Base-by-base conservation (phyloP, 2,888 invertebrate species). In the Scaptodrosophila latifasciaeformis region DNA sequence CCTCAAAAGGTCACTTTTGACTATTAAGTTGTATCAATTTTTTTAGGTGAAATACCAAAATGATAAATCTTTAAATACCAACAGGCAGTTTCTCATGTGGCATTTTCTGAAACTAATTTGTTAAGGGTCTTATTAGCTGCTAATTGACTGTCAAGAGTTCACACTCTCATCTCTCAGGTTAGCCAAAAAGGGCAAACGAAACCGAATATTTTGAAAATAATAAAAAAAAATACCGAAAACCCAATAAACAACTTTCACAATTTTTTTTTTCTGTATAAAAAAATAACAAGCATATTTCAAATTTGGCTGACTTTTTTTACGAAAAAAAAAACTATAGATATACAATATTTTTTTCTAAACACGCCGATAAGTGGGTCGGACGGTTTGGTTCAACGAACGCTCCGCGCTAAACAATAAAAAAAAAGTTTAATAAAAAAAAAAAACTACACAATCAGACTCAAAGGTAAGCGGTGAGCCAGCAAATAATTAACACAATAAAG, bases 401-500 rank as follows among this genome's bases (percentile, higher is more conserved):
- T 12, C 15, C 4, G 17, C 37, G 24, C 35, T n/a, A 47, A 35
- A 48, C 13, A 19, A 52, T 37, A 40, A 46, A 47, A 52, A 44
- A 55, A 59, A 45, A 48, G 34, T 35, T 40, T 31, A 55, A 45
- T 9, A 49, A 49, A 30, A 51, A 39, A 54, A 54, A 52, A 64
- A 48, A 49, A 52, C 51, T 39, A 44, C 47, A 56, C 17, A 42
- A 19, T 42, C 9, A 44, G 37, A 54, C 12, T 21, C 15, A 40
- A 13, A 12, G 9, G 19, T 13, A 52, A 59, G 50, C 48, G 52
- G 56, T 51, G 34, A 52, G 43, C 46, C 40, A 54, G 57, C 54
- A 65, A 44, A 66, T 66, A 66, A 66, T 66, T 62, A 66, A 66
- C 62, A 62, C 65, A 59, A 57, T 53, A 50, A 66, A 59, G 59